Base-by-base conservation (phyloP, 2,113 vertebrate species). In the Scophthalmus maximus region DNA sequence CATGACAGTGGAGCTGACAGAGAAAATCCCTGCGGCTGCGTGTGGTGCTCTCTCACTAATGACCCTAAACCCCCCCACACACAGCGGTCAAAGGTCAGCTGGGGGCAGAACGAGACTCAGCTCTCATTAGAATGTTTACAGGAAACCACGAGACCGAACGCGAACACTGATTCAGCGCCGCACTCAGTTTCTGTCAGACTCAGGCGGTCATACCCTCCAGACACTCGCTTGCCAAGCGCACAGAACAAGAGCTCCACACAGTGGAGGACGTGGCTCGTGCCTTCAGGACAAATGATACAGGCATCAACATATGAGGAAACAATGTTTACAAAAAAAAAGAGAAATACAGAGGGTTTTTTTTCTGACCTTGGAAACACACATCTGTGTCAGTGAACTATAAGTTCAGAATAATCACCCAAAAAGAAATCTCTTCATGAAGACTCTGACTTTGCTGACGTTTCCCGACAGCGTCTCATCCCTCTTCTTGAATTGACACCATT, bases 171-270 rank as follows among this genome's bases (percentile, higher is more conserved):
- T 72, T 65, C 29, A 69, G 36, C 59, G 40, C 56, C 12, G 6
- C 44, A 44, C 20, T 49, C 22, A 27, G 23, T 46, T 25, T 68
- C 72, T 52, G 52, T 36, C 32, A 50, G 73, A 71, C 68, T 51
- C 0, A 64, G 47, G 32, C 29, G 22, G 26, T 55, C 32, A 9
- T 57, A n/a, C 14, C 68, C 44, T 52, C 26, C 57, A 63, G 53
- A 32, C 30, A 42, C 15, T 18, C 38, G 25, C 4, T n/a, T n/a
- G n/a, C n/a, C n/a, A 20, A 1, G 56, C 64, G 51, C 17, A 64
- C 34, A 64, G 47, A 73, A 29, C 74, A 56, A 74, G 52, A 78
- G 88, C 87, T 29, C 87, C 90, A 79, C 89, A 23, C 30, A 5
- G 87, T 92, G 91, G 88, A 64, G 12, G 29, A 29, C 5, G 3